phyloP scores from a whole-genome alignment of 2,113 vertebrate genomes.

The Xiphophorus hellerii region DNA sequence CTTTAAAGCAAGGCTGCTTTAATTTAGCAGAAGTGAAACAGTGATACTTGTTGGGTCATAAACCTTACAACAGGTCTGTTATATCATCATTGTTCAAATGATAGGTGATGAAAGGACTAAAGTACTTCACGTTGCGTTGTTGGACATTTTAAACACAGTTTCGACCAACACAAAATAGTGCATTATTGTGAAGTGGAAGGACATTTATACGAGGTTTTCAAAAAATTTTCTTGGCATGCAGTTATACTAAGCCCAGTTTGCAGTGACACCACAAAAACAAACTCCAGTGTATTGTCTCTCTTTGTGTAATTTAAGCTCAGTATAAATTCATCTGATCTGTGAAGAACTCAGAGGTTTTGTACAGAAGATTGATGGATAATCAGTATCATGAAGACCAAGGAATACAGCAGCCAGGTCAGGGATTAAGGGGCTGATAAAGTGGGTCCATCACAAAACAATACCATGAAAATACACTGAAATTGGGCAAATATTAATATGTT shows the following conservation, averaged over 20 bases:
- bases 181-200: too few species aligned
- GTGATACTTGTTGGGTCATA: not conserved
- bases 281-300: too few species aligned
- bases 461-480: too few species aligned
- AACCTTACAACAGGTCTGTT: not conserved
- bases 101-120: not conserved
- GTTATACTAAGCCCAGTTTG: too few species aligned
- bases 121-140: not conserved
- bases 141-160: not conserved
- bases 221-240: too few species aligned
- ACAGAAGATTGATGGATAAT: not conserved
- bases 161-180: too few species aligned
- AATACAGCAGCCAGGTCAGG: not conserved
- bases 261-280: too few species aligned
- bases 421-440: not conserved
- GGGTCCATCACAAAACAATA: not conserved
- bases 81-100: not conserved
- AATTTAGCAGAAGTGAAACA: not conserved
- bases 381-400: not conserved
- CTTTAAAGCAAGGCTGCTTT: not conserved
- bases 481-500: too few species aligned
- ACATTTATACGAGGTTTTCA: too few species aligned
- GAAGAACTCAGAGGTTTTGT: too few species aligned
- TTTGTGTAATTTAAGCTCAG: too few species aligned
- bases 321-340: too few species aligned